phyloP scores from a whole-genome alignment of 92 coral and sea anemone species.

The Desmophyllum pertusum region DNA sequence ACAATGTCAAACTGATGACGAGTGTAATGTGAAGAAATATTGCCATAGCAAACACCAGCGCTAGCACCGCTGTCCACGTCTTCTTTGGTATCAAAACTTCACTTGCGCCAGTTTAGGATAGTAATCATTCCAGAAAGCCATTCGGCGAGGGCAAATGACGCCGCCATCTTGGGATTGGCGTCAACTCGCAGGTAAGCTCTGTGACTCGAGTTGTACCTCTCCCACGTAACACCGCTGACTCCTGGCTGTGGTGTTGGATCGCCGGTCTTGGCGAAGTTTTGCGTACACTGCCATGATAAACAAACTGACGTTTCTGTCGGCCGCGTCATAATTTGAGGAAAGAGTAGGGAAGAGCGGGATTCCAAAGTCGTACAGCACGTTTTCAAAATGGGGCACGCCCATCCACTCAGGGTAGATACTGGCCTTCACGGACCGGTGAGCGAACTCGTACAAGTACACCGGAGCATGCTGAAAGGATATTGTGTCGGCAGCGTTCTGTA shows the following conservation, averaged over 20 bases:
- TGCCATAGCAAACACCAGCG: neutral
- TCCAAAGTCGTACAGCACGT: constrained; percentile 2
- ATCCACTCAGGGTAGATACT: no score
- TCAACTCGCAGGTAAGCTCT: constrained; percentile 65
- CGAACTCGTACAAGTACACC: no score
- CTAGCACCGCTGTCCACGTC: constrained; percentile 16
- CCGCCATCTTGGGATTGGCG: constrained; percentile 59
- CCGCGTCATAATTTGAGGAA: neutral
- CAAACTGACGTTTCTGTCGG: constrained; percentile 54
- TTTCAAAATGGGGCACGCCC: constrained; percentile 29
- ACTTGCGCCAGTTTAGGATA: constrained; percentile 61
- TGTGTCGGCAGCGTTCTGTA: no score
- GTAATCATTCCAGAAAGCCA: constrained; percentile 85
- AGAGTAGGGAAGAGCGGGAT: neutral
- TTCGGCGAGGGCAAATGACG: constrained; percentile 60
- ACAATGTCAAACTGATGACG: neutral
- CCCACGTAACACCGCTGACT: constrained; percentile 63
- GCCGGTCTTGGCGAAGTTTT: constrained; percentile 62
- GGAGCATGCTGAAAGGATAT: no score
- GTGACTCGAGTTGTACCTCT: constrained; percentile 49
- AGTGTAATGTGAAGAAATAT: neutral
- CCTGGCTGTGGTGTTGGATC: constrained; percentile 51
- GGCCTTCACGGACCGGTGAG: no score
- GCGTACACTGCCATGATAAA: constrained; percentile 41
- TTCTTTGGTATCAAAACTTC: constrained; percentile 12